Conservation (phyloP, 2,797 vertebrate genomes). For the Gambelia wislizenii region DNA sequence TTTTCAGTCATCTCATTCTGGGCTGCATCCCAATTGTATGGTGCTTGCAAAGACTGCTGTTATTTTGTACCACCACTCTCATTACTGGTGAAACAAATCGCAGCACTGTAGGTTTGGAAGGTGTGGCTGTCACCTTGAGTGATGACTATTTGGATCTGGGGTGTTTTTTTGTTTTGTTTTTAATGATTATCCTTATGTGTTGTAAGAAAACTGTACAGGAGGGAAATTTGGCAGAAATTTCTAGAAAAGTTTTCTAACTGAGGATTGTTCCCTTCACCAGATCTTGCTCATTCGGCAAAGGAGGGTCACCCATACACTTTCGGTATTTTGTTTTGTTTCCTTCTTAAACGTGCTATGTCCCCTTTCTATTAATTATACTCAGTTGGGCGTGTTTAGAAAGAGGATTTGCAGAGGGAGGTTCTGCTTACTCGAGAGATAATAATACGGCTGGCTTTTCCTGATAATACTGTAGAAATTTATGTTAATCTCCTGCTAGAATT, state of each 20-base stretch:
- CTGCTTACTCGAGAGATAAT: not conserved
- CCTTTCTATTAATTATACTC: not conserved
- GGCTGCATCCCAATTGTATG: not conserved
- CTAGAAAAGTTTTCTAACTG: not conserved
- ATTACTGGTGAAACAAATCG: not conserved
- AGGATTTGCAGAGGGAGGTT: not conserved
- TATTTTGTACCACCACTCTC: not conserved
- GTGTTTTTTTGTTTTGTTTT: no score
- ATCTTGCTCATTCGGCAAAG: not conserved
- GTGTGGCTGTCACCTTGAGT: not conserved
- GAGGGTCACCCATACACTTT: no score
- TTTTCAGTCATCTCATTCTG: not conserved
- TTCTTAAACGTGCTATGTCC: not conserved
- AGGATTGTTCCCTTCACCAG: not conserved
- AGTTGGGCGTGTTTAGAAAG: not conserved
- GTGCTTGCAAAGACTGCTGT: not conserved
- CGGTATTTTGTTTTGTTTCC: slow-evolving; percentile 4
- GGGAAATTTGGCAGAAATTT: not conserved
- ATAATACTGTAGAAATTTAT: slow-evolving; percentile 5
- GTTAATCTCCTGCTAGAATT: slow-evolving; percentile 8
- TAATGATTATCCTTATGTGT: not conserved
- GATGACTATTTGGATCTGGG: not conserved
- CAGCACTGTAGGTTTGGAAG: not conserved
- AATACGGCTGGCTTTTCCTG: not conserved
- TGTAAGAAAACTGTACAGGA: not conserved